Conservation (phyloP, 2,888 invertebrate genomes). For the Eulithis testata region DNA sequence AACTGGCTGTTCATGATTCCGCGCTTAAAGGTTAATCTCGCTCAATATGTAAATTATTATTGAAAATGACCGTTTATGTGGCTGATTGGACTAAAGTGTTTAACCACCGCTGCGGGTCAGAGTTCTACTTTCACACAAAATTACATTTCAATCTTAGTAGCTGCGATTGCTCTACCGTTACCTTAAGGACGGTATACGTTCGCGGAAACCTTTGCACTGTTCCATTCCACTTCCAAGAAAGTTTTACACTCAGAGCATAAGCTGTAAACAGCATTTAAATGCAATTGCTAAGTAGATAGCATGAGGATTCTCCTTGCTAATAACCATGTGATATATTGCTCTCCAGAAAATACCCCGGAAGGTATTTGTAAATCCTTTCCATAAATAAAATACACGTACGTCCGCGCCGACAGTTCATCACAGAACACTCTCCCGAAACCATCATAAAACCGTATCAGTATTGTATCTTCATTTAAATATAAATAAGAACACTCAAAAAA, state of each 20-base stretch:
- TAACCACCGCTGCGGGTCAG: slow-evolving; percentile 54
- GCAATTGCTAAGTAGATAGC: slow-evolving; percentile 15
- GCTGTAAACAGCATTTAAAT: slow-evolving; percentile 21
- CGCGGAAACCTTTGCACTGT: slow-evolving; percentile 40
- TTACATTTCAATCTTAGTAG: slow-evolving; percentile 67
- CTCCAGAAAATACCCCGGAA: slow-evolving; percentile 3
- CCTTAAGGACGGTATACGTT: slow-evolving; percentile 44
- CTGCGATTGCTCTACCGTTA: slow-evolving; percentile 46
- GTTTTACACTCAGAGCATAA: slow-evolving; percentile 16
- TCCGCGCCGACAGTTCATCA: slow-evolving; percentile 26
- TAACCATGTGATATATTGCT: neutral
- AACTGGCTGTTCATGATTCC: slow-evolving; percentile 23
- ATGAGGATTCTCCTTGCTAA: slow-evolving; percentile 7
- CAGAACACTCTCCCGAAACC: slow-evolving; percentile 30
- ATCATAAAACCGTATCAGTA: slow-evolving; percentile 46
- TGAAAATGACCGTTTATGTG: slow-evolving; percentile 37
- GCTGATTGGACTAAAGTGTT: slow-evolving; percentile 50
- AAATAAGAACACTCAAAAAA: slow-evolving; percentile 58
- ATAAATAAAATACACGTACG: slow-evolving; percentile 20
- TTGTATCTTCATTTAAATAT: slow-evolving; percentile 61
- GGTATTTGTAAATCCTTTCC: slow-evolving; percentile 21
- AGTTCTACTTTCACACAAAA: slow-evolving; percentile 63
- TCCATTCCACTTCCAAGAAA: slow-evolving; percentile 31
- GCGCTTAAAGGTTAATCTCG: slow-evolving; percentile 33
- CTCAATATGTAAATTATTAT: slow-evolving; percentile 40